Percentiles rank a stretch among this genome's conserved stretches.
phyloP scores from a whole-genome alignment of 1,140 invertebrate species.

The roundworm (Caenorhabditis elegans) region WBcel235 BX284603.4:8260501-8261000 shows the following conservation, averaged over 20 bases:
- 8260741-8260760: slow-evolving; percentile 75
- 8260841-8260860: slow-evolving; percentile 70
- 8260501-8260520: slow-evolving; percentile 85
- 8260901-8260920: slow-evolving; percentile 8
- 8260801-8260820: slow-evolving; percentile 81
- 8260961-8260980: background rate
- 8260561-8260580: background rate
- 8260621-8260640: background rate
- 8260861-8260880: slow-evolving; percentile 84
- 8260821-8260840: slow-evolving; percentile 84
- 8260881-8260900: slow-evolving; percentile 62
- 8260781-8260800: background rate
- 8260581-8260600: background rate
- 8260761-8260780: slow-evolving; percentile 56
- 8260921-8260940: background rate
- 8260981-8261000: background rate
- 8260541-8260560: slow-evolving; percentile 69
- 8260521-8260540: slow-evolving; percentile 85
- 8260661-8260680: background rate
- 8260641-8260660: background rate
- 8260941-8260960: background rate
- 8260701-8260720: slow-evolving; percentile 81
- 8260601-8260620: background rate
- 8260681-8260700: slow-evolving; percentile 69
- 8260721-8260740: slow-evolving; percentile 82